Evolutionary conservation across 1,140 invertebrate species (phyloP).

Genomic region (Chymomyza costata): DNA sequence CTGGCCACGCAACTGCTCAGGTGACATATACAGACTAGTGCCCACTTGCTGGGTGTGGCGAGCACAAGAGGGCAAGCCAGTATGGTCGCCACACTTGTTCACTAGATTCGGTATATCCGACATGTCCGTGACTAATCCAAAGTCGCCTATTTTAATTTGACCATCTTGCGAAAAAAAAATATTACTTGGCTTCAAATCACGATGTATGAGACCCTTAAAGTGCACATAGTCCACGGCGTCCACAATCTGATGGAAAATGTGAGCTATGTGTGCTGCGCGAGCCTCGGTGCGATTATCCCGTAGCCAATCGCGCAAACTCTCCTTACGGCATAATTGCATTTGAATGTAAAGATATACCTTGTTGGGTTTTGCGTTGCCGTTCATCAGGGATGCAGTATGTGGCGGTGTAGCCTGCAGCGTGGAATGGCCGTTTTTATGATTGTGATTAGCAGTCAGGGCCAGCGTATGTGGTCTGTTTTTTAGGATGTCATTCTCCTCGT

Average conservation of each 20-base stretch:
- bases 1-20: slow-evolving; percentile 89
- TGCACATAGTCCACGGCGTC: slow-evolving; percentile 97
- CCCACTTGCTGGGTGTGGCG: slow-evolving; percentile 81
- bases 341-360: slow-evolving; percentile 94
- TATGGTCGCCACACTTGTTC: slow-evolving; percentile 57
- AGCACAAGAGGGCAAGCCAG: slow-evolving; percentile 44
- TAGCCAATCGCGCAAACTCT: slow-evolving; percentile 95
- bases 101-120: slow-evolving; percentile 78
- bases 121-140: slow-evolving; percentile 94
- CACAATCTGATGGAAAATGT: slow-evolving; percentile 94
- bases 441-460: slow-evolving; percentile 40
- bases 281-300: slow-evolving; percentile 75
- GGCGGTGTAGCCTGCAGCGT: slow-evolving; percentile 13
- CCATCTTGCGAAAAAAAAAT: slow-evolving; percentile 95
- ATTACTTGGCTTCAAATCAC: slow-evolving; percentile 97
- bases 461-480: slow-evolving; percentile 37
- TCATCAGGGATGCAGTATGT: slow-evolving; percentile 31
- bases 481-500: slow-evolving; percentile 21
- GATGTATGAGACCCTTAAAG: slow-evolving; percentile 91
- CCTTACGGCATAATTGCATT: slow-evolving; percentile 95
- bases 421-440: slow-evolving; percentile 19
- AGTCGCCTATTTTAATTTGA: slow-evolving; percentile 96
- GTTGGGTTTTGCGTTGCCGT: slow-evolving; percentile 37
- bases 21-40: slow-evolving; percentile 97
- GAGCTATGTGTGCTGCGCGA: slow-evolving; percentile 77